Conservation (phyloP, 2,113 vertebrate species). For the Corythaixoides concolor region DNA sequence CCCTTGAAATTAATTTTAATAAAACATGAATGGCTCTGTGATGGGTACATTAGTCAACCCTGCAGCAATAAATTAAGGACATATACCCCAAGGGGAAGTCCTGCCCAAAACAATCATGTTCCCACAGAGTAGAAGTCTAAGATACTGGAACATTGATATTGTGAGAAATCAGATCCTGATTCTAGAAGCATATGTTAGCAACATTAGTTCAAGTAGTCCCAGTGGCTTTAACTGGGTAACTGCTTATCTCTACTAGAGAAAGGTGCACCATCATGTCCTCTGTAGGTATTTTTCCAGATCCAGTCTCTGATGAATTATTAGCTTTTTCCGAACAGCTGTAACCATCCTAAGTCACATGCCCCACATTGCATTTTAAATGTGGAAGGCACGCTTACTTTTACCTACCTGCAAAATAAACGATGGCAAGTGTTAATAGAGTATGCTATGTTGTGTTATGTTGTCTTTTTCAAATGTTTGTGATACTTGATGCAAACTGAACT, state of each 20-base stretch:
- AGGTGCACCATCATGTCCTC: not conserved
- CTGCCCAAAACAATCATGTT: slow-evolving; percentile 28
- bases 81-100: not conserved
- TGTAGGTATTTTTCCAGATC: not conserved
- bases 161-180: slow-evolving; percentile 6
- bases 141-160: not conserved
- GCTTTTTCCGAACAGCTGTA: not conserved
- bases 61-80: slow-evolving; percentile 54
- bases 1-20: slow-evolving; percentile 63
- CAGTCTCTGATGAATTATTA: not conserved
- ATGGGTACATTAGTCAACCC: slow-evolving; percentile 42
- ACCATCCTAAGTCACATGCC: not conserved
- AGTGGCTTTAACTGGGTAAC: not conserved
- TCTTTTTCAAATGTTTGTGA: not conserved
- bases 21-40: slow-evolving; percentile 48
- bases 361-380: not conserved
- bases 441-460: not conserved
- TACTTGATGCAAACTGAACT: not conserved
- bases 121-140: not conserved
- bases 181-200: not conserved
- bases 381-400: not conserved
- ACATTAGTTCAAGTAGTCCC: not conserved
- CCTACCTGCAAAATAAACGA: not conserved
- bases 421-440: not conserved
- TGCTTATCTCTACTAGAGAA: not conserved